phyloP scores from a whole-genome alignment of 2,113 vertebrate species.

The Rhinogobius similis region DNA sequence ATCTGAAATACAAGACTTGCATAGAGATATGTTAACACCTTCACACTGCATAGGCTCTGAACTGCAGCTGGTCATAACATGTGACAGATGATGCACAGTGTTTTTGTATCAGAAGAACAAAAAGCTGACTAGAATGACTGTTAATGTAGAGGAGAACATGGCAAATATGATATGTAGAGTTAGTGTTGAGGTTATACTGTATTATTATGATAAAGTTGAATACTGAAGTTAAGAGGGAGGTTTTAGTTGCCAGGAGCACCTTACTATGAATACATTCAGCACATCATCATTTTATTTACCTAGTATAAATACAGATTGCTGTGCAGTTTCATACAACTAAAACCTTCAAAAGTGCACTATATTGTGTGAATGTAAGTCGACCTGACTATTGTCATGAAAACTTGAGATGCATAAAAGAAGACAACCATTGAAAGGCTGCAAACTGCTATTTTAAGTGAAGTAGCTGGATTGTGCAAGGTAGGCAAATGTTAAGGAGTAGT shows the following conservation, averaged over 20 bases:
- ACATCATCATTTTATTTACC: conserved; percentile 15
- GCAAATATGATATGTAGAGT: neutral
- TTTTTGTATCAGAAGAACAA: conserved; percentile 27
- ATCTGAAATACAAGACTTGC: conserved; percentile 58
- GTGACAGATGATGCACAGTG: conserved; percentile 29
- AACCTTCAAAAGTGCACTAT: neutral
- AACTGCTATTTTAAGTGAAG: conserved; percentile 25
- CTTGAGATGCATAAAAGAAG: conserved; percentile 22
- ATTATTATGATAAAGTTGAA: conserved; percentile 14
- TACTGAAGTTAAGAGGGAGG: conserved; percentile 35
- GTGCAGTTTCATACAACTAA: conserved; percentile 3
- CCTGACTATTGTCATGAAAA: conserved; percentile 43
- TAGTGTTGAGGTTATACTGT: conserved; percentile 10
- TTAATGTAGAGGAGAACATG: neutral
- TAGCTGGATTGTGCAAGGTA: conserved; percentile 25
- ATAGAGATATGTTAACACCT: conserved; percentile 59
- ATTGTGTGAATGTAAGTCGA: conserved; percentile 5
- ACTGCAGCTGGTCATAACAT: conserved; percentile 39
- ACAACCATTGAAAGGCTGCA: conserved; percentile 30
- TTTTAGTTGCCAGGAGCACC: conserved; percentile 67
- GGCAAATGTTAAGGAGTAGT: neutral
- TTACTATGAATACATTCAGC: conserved; percentile 60
- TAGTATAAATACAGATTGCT: conserved; percentile 7
- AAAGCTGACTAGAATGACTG: neutral
- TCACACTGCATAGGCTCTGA: conserved; percentile 41